Base-by-base conservation (phyloP, 2,888 invertebrate genomes). In the Synergus itoensis region DNA sequence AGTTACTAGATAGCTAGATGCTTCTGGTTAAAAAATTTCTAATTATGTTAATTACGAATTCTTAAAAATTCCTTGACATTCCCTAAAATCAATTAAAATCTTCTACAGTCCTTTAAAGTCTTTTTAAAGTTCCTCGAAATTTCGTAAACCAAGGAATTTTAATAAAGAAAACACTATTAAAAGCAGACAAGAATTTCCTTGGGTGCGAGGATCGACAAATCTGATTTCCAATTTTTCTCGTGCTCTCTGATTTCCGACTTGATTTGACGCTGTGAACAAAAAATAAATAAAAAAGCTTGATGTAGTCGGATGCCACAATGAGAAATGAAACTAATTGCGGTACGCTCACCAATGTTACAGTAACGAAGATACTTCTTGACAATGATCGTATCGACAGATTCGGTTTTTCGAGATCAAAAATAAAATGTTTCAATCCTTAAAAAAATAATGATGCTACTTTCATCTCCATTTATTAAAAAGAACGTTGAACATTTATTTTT, bases 291-390 rank as follows among this genome's bases (percentile, higher is more conserved):
- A 48, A 76, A 77, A 64, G 64, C 81, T 84, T 82, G 80, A 77
- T 65, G 77, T 78, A 77, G 80, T 76, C 62, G 79, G 77, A 80
- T 76, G 65, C 41, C 76, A 80, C 81, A 80, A 83, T 83, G 82
- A 83, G 82, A 88, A 88, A 88, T 84, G 88, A 89, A 88, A 88
- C 90, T 90, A 90, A 90, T 90, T 90, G 89, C 85, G 86, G 83
- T 79, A 78, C 82, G 80, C 84, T 82, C 80, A 79, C 84, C 84
- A 86, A 84, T 84, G 82, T 84, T 82, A 81, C 79, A 79, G 81
- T 86, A 86, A 89, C 84, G 85, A 89, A 84, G 87, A 84, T 81
- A 84, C 79, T 81, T 77, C 78, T 18, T 64, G 64, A 40, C 14
- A 64, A 64, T 64, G 40, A 69, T 75, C 69, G 77, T 80, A 69